These are phyloP conservation scores for Drosophila acutilabella DNA, from an alignment of 2,888 invertebrate genomes.

Conservation along the genomic window DNA sequence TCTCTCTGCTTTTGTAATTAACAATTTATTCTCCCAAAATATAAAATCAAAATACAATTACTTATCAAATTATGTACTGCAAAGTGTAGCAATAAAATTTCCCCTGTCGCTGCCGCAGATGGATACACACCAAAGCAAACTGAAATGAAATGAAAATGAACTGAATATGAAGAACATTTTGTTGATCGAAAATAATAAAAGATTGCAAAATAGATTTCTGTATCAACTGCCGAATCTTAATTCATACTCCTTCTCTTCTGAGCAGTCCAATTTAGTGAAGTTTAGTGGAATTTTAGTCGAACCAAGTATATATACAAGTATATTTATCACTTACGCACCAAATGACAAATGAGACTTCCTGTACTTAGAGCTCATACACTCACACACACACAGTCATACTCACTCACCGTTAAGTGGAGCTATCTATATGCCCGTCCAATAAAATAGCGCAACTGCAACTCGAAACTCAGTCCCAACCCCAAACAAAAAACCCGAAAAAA, in stretches of 20 bases:
- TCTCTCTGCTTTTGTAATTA: conserved; percentile 58
- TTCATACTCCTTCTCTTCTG: conserved; percentile 84
- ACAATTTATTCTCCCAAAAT: conserved; percentile 22
- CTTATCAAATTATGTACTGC: conserved; percentile 48
- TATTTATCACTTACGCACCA: conserved; percentile 12
- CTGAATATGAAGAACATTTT: conserved; percentile 21
- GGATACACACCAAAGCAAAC: conserved; percentile 61
- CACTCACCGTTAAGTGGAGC: conserved; percentile 8
- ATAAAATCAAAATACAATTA: background rate
- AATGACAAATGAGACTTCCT: conserved; percentile 19
- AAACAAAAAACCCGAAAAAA: conserved; percentile 18
- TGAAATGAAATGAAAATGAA: conserved; percentile 39
- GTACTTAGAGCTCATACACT: conserved; percentile 32
- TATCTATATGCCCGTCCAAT: conserved; percentile 13
- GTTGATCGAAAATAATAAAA: conserved; percentile 16
- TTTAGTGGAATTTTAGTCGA: conserved; percentile 28
- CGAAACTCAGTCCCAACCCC: conserved; percentile 25
- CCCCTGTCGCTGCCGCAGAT: conserved; percentile 43
- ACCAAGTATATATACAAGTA: conserved; percentile 3
- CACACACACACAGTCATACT: conserved; percentile 25
- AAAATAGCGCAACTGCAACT: conserved; percentile 44
- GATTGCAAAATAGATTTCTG: conserved; percentile 76
- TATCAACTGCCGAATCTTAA: conserved; percentile 85
- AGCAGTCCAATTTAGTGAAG: conserved; percentile 66
- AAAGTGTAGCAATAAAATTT: conserved; percentile 56